A percentile compares a stretch with the other conserved stretches of the same genome.
Conservation (phyloP, 23 tunicate genomes). For the Clavelina lepadiformis region DNA sequence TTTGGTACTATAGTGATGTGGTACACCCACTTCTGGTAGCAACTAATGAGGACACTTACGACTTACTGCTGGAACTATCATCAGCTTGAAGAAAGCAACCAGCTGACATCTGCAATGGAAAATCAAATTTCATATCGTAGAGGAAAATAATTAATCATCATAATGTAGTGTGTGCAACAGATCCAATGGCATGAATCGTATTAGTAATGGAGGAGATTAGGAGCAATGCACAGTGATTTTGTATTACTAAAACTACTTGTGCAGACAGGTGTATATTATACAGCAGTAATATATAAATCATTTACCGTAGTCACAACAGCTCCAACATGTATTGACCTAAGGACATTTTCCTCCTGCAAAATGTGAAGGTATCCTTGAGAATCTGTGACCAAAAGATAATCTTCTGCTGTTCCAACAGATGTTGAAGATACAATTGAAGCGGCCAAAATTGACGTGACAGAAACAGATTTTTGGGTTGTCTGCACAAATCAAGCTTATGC, state of each 20-base stretch:
- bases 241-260: too few relatives aligned
- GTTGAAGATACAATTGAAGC: conserved; percentile 14
- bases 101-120: conserved; percentile 51
- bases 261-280: too few relatives aligned
- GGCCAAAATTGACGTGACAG: conserved; percentile 58
- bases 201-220: too few relatives aligned
- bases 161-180: too few relatives aligned
- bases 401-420: conserved; percentile 24
- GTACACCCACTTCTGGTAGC: too few relatives aligned
- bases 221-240: too few relatives aligned
- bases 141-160: too few relatives aligned
- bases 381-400: conserved; percentile 61
- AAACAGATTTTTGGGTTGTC: conserved; percentile 7
- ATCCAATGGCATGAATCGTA: too few relatives aligned
- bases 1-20: too few relatives aligned
- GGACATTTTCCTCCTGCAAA: conserved; percentile 25
- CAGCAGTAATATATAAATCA: background rate
- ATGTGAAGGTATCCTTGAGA: conserved; percentile 41
- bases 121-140: too few relatives aligned
- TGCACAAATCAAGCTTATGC: background rate
- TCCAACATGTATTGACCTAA: conserved; percentile 8
- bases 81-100: conserved; percentile 51
- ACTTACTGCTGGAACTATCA: conserved; percentile 1
- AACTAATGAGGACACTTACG: too few relatives aligned
- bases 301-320: conserved; percentile 58